A percentile compares a stretch with the other conserved stretches of the same genome.
These are phyloP conservation scores for Fulica atra DNA, from an alignment of 2,113 vertebrate species.

Conservation along the genomic window DNA sequence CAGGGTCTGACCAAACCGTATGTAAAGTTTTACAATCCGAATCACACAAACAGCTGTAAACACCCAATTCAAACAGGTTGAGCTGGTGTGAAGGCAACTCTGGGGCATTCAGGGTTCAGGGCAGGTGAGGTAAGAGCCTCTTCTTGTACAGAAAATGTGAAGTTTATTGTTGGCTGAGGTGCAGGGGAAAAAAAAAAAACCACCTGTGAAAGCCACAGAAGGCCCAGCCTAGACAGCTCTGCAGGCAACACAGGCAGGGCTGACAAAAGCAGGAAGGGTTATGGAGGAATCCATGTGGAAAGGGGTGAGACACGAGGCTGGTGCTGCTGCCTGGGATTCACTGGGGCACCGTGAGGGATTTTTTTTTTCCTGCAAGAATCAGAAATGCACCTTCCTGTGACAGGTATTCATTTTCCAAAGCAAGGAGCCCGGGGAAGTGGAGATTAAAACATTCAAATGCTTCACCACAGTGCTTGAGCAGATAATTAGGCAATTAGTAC, in stretches of 20 bases:
- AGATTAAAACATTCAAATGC: not conserved
- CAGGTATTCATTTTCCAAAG: not conserved
- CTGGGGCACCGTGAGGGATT: not conserved
- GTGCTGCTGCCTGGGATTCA: not conserved
- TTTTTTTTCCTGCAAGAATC: not conserved
- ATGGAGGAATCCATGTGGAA: not conserved
- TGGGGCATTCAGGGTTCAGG: not conserved
- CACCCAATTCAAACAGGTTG: not conserved
- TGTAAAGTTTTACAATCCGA: not conserved
- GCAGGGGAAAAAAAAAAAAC: not conserved
- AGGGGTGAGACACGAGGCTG: fast-evolving
- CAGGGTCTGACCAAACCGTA: not conserved
- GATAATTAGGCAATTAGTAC: constrained; percentile 19
- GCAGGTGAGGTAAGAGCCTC: not conserved
- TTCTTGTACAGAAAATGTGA: not conserved
- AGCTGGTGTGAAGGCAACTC: not conserved
- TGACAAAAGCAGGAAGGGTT: not conserved
- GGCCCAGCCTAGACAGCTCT: not conserved
- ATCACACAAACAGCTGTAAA: not conserved
- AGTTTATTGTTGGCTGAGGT: not conserved
- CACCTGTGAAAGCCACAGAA: not conserved
- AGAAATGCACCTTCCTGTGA: not conserved
- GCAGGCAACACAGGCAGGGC: not conserved
- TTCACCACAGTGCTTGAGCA: not conserved
- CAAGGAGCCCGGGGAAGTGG: not conserved